Evolutionary conservation across 2,888 invertebrate species (phyloP).

Genomic region (Sminthurinus aureus): DNA sequence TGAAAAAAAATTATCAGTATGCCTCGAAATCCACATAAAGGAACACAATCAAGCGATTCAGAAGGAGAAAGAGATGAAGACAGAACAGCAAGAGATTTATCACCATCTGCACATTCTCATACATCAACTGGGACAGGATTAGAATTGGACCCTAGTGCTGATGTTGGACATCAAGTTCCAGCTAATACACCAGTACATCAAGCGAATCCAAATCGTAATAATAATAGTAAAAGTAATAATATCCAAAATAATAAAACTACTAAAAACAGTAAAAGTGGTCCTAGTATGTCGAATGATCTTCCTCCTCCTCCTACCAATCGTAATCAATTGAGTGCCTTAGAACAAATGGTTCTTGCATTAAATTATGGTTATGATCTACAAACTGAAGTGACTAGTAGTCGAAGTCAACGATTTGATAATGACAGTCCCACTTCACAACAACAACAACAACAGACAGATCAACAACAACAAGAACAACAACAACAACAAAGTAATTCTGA

Average conservation of each 20-base stretch:
- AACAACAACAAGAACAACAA: too few species aligned
- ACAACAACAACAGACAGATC: neutral
- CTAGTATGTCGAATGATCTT: too few species aligned
- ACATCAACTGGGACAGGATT: constrained; percentile 41
- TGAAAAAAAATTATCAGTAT: neutral
- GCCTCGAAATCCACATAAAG: neutral
- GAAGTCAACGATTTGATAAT: neutral
- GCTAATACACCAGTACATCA: constrained; percentile 32
- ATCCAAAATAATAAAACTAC: neutral
- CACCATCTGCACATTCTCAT: constrained; percentile 48
- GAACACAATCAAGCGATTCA: neutral
- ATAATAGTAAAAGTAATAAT: too few species aligned
- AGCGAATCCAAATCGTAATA: too few species aligned
- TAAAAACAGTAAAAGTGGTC: too few species aligned
- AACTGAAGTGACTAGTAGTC: neutral
- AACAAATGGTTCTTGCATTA: constrained; percentile 33
- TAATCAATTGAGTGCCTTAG: constrained; percentile 26
- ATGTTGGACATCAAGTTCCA: constrained; percentile 45
- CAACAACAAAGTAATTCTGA: neutral
- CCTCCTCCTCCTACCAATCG: neutral
- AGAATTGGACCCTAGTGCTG: constrained; percentile 58
- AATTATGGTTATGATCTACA: constrained; percentile 16
- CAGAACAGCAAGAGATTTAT: constrained; percentile 41
- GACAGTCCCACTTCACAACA: neutral
- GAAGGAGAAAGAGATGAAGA: too few species aligned